Base-by-base conservation (phyloP, 2,797 vertebrate genomes). In the Eurystomus glaucurus region DNA sequence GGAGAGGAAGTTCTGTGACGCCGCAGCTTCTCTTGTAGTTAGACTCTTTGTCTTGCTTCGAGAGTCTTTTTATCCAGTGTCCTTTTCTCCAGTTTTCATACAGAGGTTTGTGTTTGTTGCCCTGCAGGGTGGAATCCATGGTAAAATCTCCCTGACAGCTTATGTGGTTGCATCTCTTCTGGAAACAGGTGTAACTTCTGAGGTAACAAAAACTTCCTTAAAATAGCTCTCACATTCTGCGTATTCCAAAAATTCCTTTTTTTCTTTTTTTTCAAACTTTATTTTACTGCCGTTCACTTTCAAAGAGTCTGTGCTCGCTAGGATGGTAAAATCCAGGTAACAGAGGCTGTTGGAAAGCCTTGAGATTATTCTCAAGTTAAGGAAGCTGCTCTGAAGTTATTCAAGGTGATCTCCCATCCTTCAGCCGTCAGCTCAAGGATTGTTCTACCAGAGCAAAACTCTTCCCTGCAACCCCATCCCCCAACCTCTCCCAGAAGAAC, bases 101-200 rank as follows among this genome's bases (percentile, higher is more conserved):
- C 25, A n/a, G 15, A 75, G 37, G 0, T 82, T 81, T 94, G n/a
- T 52, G 6, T 66, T 86, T 86, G 37, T 98, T 97, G 68, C 43
- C 33, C 72, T 91, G 39, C 97, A 99, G 99, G 99, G 99, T 94
- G 99, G 99, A 48, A 99, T 99, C 96, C 99, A 99, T 19, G 99
- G 99, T 50, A 99, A 99, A 95, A 99, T 99, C 84, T 99, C 99
- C 5, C 98, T 99, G 72, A 99, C 99, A 9, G 99, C 99, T 6
- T 99, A 99, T 39, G 99, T 99, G 95, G 99, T 99, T 62, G 98
- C 98, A 18, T 99, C 99, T 88, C 99, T 99, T 14, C 96, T 99
- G 98, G 99, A 99, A 97, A 99, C 99, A 0, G 99, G 99, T n/a
- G 98, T 99, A 69, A 98, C 97, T 85, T 99, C 98, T 5, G 99